Evolutionary conservation across 1,140 invertebrate species (phyloP).

Genomic region (Leucophenga varia): DNA sequence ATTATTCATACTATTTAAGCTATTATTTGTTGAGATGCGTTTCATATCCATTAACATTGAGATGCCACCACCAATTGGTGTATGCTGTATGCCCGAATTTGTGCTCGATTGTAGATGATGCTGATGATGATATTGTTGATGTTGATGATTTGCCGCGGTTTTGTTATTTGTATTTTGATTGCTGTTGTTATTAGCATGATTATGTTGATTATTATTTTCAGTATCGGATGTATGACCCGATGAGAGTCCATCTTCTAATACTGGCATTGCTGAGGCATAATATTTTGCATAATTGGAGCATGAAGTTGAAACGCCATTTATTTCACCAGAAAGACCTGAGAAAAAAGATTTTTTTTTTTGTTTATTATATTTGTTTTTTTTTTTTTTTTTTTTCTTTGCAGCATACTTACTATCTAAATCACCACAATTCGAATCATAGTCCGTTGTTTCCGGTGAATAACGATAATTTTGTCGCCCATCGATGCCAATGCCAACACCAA

Average conservation of each 20-base stretch:
- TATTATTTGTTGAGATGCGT: slow-evolving; percentile 49
- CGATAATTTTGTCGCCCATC: slow-evolving; percentile 65
- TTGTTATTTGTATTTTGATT: slow-evolving; percentile 36
- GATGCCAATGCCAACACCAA: slow-evolving; percentile 24
- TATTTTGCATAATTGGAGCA: slow-evolving; percentile 53
- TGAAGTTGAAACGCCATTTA: slow-evolving; percentile 47
- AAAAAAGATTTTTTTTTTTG: background rate
- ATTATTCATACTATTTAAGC: slow-evolving; percentile 51
- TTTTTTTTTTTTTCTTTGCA: background rate
- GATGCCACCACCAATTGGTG: slow-evolving; percentile 40
- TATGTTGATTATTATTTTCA: slow-evolving; percentile 69
- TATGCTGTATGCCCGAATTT: slow-evolving; percentile 27
- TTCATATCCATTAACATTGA: slow-evolving; percentile 56
- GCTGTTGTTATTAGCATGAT: slow-evolving; percentile 24
- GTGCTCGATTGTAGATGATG: slow-evolving; percentile 15
- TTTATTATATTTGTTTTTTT: background rate
- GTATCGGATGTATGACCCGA: slow-evolving; percentile 90
- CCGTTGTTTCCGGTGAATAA: slow-evolving; percentile 90
- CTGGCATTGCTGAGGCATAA: slow-evolving; percentile 72
- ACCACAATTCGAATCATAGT: slow-evolving; percentile 85
- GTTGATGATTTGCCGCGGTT: slow-evolving; percentile 18
- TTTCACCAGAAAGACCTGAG: slow-evolving; percentile 55
- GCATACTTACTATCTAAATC: slow-evolving; percentile 72
- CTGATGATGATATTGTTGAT: slow-evolving; percentile 11
- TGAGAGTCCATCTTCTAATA: slow-evolving; percentile 89